phyloP scores from a whole-genome alignment of 1,140 invertebrate genomes.

The Sogatella furcifera region DNA sequence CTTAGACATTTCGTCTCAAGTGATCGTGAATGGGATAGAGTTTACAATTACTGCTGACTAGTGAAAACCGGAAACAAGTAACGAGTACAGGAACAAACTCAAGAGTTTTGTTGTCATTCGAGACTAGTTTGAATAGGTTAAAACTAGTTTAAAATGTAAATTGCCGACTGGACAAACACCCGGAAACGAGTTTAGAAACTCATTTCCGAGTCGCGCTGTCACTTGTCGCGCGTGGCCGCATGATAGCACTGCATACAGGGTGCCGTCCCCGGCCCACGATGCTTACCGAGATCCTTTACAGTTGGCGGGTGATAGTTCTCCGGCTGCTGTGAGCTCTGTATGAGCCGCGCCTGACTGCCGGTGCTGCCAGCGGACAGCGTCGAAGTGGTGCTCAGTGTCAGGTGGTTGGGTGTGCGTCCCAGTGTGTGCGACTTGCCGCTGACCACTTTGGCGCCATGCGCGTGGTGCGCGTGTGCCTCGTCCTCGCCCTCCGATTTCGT shows the following conservation, averaged over 20 bases:
- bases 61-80: no score
- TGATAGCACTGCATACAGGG: conserved; percentile 11
- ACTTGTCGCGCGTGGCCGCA: conserved; percentile 6
- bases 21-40: no score
- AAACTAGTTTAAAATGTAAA: no score
- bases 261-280: background rate
- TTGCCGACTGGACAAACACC: no score
- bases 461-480: conserved; percentile 40
- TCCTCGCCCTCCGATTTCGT: conserved; percentile 82
- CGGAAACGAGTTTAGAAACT: conserved; percentile 15
- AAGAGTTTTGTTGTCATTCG: no score
- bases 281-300: conserved; percentile 75
- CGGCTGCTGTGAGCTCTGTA: conserved; percentile 86
- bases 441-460: background rate
- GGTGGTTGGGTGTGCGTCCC: conserved; percentile 81
- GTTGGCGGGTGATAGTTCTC: conserved; percentile 75
- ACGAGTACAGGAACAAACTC: no score
- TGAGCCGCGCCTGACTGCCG: conserved; percentile 82
- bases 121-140: no score
- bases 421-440: conserved; percentile 45
- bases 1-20: no score
- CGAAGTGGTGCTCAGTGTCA: conserved; percentile 84
- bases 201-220: conserved; percentile 12
- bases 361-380: conserved; percentile 88
- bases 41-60: no score